Conservation (phyloP, 2,888 invertebrate genomes). For the Sarcophaga caerulescens region DNA sequence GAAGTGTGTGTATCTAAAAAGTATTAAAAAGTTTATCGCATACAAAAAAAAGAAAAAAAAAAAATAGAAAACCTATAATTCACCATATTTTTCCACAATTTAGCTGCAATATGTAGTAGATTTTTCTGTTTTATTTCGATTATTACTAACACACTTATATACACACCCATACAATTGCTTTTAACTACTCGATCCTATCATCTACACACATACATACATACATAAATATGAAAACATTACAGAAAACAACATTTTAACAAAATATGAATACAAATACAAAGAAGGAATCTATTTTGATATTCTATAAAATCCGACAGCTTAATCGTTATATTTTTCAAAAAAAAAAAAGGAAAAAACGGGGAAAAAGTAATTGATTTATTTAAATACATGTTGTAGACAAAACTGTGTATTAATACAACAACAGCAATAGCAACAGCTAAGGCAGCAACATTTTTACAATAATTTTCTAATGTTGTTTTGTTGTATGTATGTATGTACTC, state of each 20-base stretch:
- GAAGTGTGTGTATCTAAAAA: too few relatives aligned
- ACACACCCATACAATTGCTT: neutral
- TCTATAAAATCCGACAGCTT: conserved; percentile 47
- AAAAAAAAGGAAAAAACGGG: too few relatives aligned
- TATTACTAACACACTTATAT: conserved; percentile 19
- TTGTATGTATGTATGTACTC: too few relatives aligned
- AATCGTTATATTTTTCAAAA: conserved; percentile 57
- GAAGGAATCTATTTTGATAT: conserved; percentile 24
- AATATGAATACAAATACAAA: conserved; percentile 16
- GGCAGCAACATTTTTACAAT: conserved; percentile 12
- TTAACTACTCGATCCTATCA: neutral
- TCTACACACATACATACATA: neutral
- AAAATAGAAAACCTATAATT: neutral
- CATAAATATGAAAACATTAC: neutral
- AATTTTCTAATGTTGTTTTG: conserved; percentile 17
- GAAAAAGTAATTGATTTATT: conserved; percentile 67
- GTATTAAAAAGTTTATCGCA: neutral
- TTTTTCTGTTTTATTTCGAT: conserved; percentile 35
- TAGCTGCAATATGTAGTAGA: conserved; percentile 29
- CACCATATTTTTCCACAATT: conserved; percentile 10
- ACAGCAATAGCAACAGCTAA: neutral
- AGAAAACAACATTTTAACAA: neutral
- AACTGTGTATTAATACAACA: conserved; percentile 37
- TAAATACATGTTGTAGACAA: conserved; percentile 62
- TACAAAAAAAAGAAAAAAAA: neutral